Conservation (phyloP, 2,797 vertebrate species). For the Tiaroga cobitis region DNA sequence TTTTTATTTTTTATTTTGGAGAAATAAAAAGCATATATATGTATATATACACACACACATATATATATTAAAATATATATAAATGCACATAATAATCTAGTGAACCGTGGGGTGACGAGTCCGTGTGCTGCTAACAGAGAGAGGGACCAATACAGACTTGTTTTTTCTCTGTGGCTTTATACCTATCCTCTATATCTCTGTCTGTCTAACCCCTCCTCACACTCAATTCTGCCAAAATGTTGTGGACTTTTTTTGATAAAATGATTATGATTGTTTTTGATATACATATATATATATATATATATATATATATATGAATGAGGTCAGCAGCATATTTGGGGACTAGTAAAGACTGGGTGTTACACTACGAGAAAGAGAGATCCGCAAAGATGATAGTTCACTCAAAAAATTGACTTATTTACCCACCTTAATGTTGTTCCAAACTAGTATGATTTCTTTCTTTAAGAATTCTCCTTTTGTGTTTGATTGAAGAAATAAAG, state of each 20-base stretch:
- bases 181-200: conserved; percentile 53
- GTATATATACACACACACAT: conserved; percentile 44
- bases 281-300: conserved; percentile 35
- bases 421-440: neutral
- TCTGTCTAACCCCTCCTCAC: conserved; percentile 60
- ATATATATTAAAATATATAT: conserved; percentile 58
- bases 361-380: neutral
- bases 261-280: conserved; percentile 55
- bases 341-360: conserved; percentile 1
- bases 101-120: conserved; percentile 60
- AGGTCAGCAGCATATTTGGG: conserved; percentile 45
- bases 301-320: conserved; percentile 46
- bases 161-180: conserved; percentile 67
- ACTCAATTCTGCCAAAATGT: conserved; percentile 74
- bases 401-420: neutral
- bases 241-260: conserved; percentile 61
- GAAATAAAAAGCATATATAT: conserved; percentile 65
- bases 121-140: conserved; percentile 68
- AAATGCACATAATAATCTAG: conserved; percentile 50
- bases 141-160: conserved; percentile 65
- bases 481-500: neutral
- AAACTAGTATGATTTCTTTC: neutral
- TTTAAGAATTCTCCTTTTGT: neutral
- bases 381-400: neutral
- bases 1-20: conserved; percentile 71